Percentiles rank a stretch among this genome's conserved stretches.
These are phyloP conservation scores for Stenchaetothrips biformis DNA, from an alignment of 2,888 invertebrate genomes.

Conservation along the genomic window DNA sequence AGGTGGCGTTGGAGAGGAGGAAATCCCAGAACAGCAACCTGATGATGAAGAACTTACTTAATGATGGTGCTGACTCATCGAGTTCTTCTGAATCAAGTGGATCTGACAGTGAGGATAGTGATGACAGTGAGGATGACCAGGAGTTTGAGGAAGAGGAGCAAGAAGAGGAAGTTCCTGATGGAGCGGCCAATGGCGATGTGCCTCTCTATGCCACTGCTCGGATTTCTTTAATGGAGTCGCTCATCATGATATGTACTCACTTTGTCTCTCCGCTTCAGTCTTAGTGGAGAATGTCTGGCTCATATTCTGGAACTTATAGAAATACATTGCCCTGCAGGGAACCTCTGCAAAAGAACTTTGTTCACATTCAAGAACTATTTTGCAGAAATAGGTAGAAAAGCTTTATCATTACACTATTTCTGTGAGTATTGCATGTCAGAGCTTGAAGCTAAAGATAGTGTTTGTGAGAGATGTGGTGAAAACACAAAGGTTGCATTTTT, in stretches of 20 bases:
- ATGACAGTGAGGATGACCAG: no score
- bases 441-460: not conserved
- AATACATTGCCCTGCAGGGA: conserved; percentile 7
- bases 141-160: not conserved
- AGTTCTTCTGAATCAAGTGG: not conserved
- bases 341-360: conserved; percentile 25
- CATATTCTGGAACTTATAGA: conserved; percentile 17
- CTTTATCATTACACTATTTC: conserved; percentile 13
- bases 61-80: not conserved
- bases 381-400: not conserved
- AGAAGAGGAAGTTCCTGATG: not conserved
- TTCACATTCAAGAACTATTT: conserved; percentile 22
- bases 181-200: not conserved
- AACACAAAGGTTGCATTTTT: conserved; percentile 4
- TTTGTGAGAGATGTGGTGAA: conserved; percentile 21
- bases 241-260: not conserved
- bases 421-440: conserved; percentile 16
- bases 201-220: conserved; percentile 17
- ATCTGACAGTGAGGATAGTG: not conserved
- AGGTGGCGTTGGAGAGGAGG: no score
- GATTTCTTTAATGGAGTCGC: not conserved
- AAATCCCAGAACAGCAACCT: not conserved
- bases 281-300: conserved; percentile 25
- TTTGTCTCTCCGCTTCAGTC: conserved; percentile 12
- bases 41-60: not conserved